Conservation (phyloP, 2,888 invertebrate species). For the Ophion slaviceki region DNA sequence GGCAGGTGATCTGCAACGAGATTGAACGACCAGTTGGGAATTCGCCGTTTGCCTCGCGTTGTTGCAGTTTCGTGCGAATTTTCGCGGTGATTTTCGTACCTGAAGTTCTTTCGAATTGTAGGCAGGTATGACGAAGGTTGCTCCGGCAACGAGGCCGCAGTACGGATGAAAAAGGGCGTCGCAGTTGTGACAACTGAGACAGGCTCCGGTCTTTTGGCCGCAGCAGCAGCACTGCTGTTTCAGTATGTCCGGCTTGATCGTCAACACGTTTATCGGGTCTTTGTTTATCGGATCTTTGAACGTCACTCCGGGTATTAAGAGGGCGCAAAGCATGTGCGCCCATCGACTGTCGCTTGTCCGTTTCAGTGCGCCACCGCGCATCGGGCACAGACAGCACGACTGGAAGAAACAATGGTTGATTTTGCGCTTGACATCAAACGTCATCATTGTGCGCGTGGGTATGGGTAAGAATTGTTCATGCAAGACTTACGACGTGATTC, state of each 20-base stretch:
- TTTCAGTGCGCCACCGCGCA: constrained; percentile 88
- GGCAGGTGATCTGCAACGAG: constrained; percentile 77
- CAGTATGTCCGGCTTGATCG: constrained; percentile 73
- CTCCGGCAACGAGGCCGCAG: constrained; percentile 86
- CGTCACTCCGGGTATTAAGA: constrained; percentile 87
- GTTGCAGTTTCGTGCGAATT: not conserved
- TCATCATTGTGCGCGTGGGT: not conserved
- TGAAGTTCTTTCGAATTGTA: constrained; percentile 77
- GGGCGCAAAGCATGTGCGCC: constrained; percentile 88
- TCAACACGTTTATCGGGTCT: constrained; percentile 81
- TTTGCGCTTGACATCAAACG: not conserved
- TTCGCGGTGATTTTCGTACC: constrained; percentile 66
- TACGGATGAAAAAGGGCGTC: constrained; percentile 85
- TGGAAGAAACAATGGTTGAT: constrained; percentile 67
- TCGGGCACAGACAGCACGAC: constrained; percentile 85
- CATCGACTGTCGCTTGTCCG: constrained; percentile 87
- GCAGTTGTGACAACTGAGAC: constrained; percentile 84
- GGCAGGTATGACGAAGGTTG: constrained; percentile 79
- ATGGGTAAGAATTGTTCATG: not conserved
- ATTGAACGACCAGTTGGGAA: not conserved
- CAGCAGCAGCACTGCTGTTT: constrained; percentile 81
- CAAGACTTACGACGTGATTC: constrained; percentile 77
- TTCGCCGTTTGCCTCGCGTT: not conserved
- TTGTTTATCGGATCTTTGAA: constrained; percentile 84
- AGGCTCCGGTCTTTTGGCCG: constrained; percentile 80